A percentile compares a stretch with the other conserved stretches of the same genome.
phyloP scores from a whole-genome alignment of 35 echinoderm and acorn worm species.

The Ophioderma brevispina region DNA sequence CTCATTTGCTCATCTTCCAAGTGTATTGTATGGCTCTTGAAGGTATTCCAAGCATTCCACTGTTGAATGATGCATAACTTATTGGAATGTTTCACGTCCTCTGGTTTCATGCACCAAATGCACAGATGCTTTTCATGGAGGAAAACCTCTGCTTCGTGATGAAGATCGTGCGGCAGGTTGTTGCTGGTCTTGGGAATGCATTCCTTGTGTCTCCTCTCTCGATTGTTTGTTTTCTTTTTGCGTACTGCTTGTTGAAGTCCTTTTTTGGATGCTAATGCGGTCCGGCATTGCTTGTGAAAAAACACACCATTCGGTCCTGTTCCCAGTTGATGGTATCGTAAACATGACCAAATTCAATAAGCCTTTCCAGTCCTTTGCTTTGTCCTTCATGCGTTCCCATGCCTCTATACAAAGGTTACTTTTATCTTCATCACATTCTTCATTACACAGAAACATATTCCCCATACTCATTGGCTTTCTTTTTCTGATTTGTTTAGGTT shows the following conservation, averaged over 20 bases:
- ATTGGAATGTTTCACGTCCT: neutral
- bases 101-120: neutral
- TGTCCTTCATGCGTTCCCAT: slow-evolving; percentile 3
- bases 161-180: neutral
- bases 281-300: neutral
- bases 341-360: neutral
- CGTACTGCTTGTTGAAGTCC: neutral
- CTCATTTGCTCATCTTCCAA: slow-evolving; percentile 18
- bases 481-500: neutral
- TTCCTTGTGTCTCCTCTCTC: neutral
- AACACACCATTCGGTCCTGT: neutral
- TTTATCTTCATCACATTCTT: slow-evolving; percentile 23
- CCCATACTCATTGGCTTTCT: neutral
- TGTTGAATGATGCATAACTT: neutral
- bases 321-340: neutral
- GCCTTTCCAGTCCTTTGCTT: slow-evolving; percentile 7
- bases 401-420: neutral
- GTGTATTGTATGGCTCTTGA: neutral
- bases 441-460: neutral
- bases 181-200: neutral
- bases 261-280: neutral
- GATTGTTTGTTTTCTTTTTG: neutral
- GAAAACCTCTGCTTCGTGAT: neutral
- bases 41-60: slow-evolving; percentile 27
- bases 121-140: neutral